Evolutionary conservation across 2,113 vertebrate species (phyloP), one percentile per base, ranked within the genome.

Genomic region (Asarcornis scutulata): DNA sequence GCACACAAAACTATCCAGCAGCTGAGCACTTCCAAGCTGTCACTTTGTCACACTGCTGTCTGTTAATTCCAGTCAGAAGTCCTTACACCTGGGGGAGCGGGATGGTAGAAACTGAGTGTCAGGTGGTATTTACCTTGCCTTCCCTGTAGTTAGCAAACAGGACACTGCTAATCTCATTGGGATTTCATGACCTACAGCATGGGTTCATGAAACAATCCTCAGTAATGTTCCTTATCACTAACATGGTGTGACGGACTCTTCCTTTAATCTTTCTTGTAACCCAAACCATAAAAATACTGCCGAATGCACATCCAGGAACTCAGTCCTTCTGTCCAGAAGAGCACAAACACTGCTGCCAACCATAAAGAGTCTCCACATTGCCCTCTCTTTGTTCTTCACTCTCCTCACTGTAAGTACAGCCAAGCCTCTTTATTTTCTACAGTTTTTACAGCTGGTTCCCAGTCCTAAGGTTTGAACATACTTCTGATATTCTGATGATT

Each of bases 41-140:
- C 76, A 44, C 13, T 48, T n/a, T 76, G 67, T 63, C 86, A 73
- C 63, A n/a, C 14, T 18, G 17, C 36, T 83, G 36, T 8, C 89
- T 76, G 36, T 34, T 90, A 88, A 80, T 86, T 63, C 69, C 76
- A 80, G 71, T 72, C 67, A 36, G 40, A 83, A 91, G 63, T 50
- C 53, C 21, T 64, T 40, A 59, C 27, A 85, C 3, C 4, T 2
- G 34, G 72, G 38, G 8, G 32, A 25, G 13, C 2, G 13, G 6
- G 21, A 9, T 16, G 50, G 29, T 4, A 67, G 22, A 55, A 91
- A 83, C 6, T 31, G 25, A 79, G 15, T 36, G 69, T 36, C 34
- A 11, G 59, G 8, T 16, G 34, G 76, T 59, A 88, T 18, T 56
- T 63, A 17, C 67, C 63, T 36, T 55, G 58, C 86, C 52, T 79